Conservation (phyloP, 2,888 invertebrate species). For the Rhorus exstirpatorius region DNA sequence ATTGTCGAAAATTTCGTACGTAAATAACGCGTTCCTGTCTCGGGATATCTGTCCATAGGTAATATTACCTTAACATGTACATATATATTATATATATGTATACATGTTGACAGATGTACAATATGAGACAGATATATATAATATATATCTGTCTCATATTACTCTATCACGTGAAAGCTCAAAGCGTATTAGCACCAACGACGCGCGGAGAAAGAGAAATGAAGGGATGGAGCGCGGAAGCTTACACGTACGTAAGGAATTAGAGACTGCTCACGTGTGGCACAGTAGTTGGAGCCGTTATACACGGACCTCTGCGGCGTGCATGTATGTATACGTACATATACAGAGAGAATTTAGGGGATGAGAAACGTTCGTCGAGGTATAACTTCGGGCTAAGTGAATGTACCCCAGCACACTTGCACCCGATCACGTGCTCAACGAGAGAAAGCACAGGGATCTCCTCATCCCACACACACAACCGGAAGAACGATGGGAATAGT, state of each 20-base stretch:
- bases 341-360: constrained; percentile 22
- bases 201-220: constrained; percentile 7
- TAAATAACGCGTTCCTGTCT: neutral
- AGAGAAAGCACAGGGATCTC: constrained; percentile 27
- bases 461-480: neutral
- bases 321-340: neutral
- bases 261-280: constrained; percentile 45
- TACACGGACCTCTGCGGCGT: constrained; percentile 14
- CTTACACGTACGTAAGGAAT: constrained; percentile 57
- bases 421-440: constrained; percentile 37
- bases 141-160: constrained; percentile 16
- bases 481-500: constrained; percentile 43
- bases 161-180: constrained; percentile 11
- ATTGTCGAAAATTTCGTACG: neutral
- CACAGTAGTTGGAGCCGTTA: constrained; percentile 2
- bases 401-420: constrained; percentile 54
- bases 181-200: constrained; percentile 30
- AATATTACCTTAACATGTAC: neutral
- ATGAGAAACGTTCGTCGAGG: constrained; percentile 51
- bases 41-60: neutral
- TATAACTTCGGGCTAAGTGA: constrained; percentile 62
- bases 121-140: too few relatives aligned
- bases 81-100: too few relatives aligned
- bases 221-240: constrained; percentile 13
- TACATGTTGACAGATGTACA: too few relatives aligned